A percentile compares a stretch with the other conserved stretches of the same genome.
Evolutionary conservation across 2,888 invertebrate genomes (phyloP).

Genomic region (Brachypterus glaber): DNA sequence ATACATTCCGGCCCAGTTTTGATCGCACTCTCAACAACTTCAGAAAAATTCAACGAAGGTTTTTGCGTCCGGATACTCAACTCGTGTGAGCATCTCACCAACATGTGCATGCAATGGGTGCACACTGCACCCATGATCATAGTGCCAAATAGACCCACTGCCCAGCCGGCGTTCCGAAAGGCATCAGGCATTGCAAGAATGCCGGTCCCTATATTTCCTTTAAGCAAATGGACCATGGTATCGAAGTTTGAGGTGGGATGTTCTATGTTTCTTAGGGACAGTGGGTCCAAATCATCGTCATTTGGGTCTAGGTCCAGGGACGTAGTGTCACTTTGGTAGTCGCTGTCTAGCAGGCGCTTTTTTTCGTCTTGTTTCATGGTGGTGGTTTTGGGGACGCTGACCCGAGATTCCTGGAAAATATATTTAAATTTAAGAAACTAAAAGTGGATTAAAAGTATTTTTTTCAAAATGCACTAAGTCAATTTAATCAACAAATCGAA

Average conservation of each 20-base stretch:
- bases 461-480: too few relatives aligned
- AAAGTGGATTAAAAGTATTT: too few relatives aligned
- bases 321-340: constrained; percentile 30
- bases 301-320: constrained; percentile 23
- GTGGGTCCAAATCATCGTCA: constrained; percentile 42
- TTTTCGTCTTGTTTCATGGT: constrained; percentile 57
- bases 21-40: constrained; percentile 69
- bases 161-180: constrained; percentile 82
- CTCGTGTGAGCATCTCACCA: constrained; percentile 71
- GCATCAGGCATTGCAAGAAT: constrained; percentile 96
- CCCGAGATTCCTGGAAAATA: constrained; percentile 10
- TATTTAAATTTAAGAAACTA: too few relatives aligned
- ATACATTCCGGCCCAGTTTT: constrained; percentile 60
- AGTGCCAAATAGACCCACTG: constrained; percentile 71
- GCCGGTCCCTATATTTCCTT: constrained; percentile 70
- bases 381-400: too few relatives aligned
- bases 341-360: constrained; percentile 52
- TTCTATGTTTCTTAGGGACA: constrained; percentile 58
- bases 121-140: constrained; percentile 78
- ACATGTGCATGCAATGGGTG: constrained; percentile 92
- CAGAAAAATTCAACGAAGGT: constrained; percentile 64
- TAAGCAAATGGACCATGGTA: constrained; percentile 60
- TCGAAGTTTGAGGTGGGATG: constrained; percentile 75
- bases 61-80: constrained; percentile 58
- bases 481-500: background rate